Evolutionary conservation across 2,797 vertebrate genomes (phyloP).

Genomic region (Enteromius trimaculatus): DNA sequence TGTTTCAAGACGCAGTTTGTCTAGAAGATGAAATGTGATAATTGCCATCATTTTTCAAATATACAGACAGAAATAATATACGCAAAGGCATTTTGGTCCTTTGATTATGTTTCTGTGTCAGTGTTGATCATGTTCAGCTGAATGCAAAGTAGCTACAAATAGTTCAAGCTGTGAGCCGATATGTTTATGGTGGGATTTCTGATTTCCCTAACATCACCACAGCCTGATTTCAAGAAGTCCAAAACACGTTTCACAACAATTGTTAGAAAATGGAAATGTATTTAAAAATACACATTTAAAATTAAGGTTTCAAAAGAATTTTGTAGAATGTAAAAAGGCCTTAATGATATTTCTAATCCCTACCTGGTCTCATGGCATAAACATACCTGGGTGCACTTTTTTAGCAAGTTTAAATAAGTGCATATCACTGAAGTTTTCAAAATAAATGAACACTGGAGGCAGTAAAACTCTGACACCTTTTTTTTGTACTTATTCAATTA

Average conservation of each 20-base stretch:
- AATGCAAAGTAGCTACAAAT: conserved; percentile 31
- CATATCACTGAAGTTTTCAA: no score
- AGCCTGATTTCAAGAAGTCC: neutral
- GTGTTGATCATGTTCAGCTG: conserved; percentile 14
- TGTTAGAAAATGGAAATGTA: neutral
- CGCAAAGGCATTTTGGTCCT: conserved; percentile 33
- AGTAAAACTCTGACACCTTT: no score
- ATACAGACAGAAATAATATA: conserved; percentile 37
- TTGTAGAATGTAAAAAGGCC: neutral
- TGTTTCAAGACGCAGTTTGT: conserved; percentile 29
- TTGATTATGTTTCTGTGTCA: conserved; percentile 36
- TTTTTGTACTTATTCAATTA: no score
- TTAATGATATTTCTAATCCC: neutral
- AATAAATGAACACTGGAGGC: no score
- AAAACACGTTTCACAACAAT: neutral
- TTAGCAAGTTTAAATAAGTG: no score
- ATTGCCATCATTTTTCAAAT: conserved; percentile 46
- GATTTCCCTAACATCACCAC: neutral
- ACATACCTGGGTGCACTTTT: no score
- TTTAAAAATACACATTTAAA: neutral
- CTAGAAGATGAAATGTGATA: conserved; percentile 31
- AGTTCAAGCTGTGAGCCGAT: conserved; percentile 2
- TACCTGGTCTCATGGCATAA: no score
- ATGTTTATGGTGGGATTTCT: neutral
- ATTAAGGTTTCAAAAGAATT: no score